Evolutionary conservation across 1,140 invertebrate genomes (phyloP), one percentile per base, ranked within the genome.

Genomic region (Caenorhabditis inopinata): DNA sequence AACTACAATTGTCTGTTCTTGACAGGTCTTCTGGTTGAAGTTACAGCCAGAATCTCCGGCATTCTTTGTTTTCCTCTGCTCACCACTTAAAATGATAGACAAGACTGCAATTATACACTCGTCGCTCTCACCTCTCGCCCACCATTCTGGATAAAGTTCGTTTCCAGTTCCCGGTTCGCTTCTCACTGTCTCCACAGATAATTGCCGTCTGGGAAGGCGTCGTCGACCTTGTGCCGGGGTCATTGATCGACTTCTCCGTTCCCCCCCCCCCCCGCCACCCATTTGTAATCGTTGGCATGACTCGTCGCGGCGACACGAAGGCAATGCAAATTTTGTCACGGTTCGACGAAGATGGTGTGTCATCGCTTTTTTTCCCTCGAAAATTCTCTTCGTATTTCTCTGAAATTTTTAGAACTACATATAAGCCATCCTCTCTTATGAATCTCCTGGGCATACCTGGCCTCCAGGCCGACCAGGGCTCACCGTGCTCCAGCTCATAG

Each of bases 231-330:
- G 53, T 25, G 21, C n/a, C 38, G 53, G 53, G 53, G 53, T 62
- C 53, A 62, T 21, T 62, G 29, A 25, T n/a, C 51, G 49, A 51
- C 53, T 1, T 62, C 53, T 62, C 35, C n/a, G n/a, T n/a, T n/a
- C n/a, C n/a, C n/a, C n/a, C n/a, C n/a, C n/a, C n/a, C n/a, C n/a
- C n/a, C n/a, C n/a, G n/a, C n/a, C n/a, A n/a, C n/a, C 58, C 27
- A 68, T 68, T 68, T 68, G 58, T 68, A 68, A 32, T 68, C 14
- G 38, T 7, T 58, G 58, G 58, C 58, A 68, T 68, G 58, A 38
- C 58, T 58, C 5, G 29, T 58, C 23, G 9, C 11, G 6, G n/a
- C n/a, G 14, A 14, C 38, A 42, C 38, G 3, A 9, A 32, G n/a
- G 27, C 11, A n/a, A 29, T 16, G n/a, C 32, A 16, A 35, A 68